Base-by-base conservation (phyloP, 2,113 vertebrate genomes). In the Echinops telfairi region DNA sequence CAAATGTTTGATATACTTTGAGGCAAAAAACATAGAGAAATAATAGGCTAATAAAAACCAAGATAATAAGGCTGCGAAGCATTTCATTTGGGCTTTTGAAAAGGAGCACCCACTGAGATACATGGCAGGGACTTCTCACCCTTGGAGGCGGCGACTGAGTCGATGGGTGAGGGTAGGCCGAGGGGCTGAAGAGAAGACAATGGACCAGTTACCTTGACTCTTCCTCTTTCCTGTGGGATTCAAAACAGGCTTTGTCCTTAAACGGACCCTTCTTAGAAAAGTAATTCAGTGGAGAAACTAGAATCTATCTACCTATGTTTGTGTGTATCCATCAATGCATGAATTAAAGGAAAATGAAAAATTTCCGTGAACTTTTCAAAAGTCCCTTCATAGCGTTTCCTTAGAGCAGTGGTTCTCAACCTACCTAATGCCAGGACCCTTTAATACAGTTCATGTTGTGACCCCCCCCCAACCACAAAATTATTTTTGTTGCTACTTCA, bases 1-100 rank as follows among this genome's bases (percentile, higher is more conserved):
- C 4, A 16, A 53, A 22, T 58, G 16, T 36, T 82, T 88, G 40
- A 33, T 70, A 53, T 60, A 40, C 84, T 84, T 90, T 38, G 76
- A 94, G 68, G 31, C 17, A 33, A 73, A 92, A 93, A 82, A 83
- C 17, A 43, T 60, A 81, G 57, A 53, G 43, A 95, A 90, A 78
- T 29, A 80, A 94, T 53, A 81, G 40, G 31, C 20, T 80, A 47
- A 71, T 90, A 31, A 33, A 53, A 91, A 60, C 12, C 47, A 53
- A 19, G 23, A 43, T n/a, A 83, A 86, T 71, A 71, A 78, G 73
- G 53, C 78, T 92, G 77, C 38, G 66, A 31, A 20, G 25, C 23
- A 87, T 19, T 83, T 7, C 1, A 64, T 15, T 73, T 76, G 36
- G 53, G 33, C 66, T 87, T 81, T 84, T 57, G 27, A 23, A 81